phyloP scores from a whole-genome alignment of 2,888 invertebrate genomes.

The Aspidiotus destructor region DNA sequence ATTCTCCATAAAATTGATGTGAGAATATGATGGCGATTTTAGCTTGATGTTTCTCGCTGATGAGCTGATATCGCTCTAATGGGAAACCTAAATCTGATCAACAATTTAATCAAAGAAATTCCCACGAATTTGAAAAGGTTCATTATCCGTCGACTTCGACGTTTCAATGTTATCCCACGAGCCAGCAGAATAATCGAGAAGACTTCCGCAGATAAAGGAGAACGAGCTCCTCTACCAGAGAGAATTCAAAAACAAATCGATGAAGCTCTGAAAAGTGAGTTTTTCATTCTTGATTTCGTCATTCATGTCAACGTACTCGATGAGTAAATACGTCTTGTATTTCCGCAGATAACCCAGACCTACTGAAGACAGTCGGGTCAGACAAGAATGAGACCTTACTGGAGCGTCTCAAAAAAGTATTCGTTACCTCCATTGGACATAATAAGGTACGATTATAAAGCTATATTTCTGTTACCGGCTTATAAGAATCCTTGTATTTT shows the following conservation, averaged over 20 bases:
- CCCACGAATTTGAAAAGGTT: background rate
- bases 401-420: conserved; percentile 8
- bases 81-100: background rate
- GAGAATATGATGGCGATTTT: no score
- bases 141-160: background rate
- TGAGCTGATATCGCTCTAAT: background rate
- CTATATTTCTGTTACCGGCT: background rate
- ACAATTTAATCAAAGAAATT: background rate
- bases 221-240: conserved; percentile 5
- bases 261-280: conserved; percentile 8
- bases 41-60: no score
- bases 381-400: conserved; percentile 11
- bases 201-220: conserved; percentile 2
- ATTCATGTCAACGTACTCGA: no score
- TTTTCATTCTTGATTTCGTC: background rate
- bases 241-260: conserved; percentile 13
- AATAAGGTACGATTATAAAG: conserved; percentile 6
- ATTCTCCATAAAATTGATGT: no score
- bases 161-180: conserved; percentile 17
- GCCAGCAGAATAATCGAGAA: conserved; percentile 8
- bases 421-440: conserved; percentile 16
- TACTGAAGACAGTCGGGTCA: conserved; percentile 9
- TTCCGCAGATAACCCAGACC: conserved; percentile 9
- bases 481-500: no score
- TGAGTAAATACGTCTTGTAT: no score